Conservation (phyloP, 2,797 vertebrate species). For the Pterois miles region DNA sequence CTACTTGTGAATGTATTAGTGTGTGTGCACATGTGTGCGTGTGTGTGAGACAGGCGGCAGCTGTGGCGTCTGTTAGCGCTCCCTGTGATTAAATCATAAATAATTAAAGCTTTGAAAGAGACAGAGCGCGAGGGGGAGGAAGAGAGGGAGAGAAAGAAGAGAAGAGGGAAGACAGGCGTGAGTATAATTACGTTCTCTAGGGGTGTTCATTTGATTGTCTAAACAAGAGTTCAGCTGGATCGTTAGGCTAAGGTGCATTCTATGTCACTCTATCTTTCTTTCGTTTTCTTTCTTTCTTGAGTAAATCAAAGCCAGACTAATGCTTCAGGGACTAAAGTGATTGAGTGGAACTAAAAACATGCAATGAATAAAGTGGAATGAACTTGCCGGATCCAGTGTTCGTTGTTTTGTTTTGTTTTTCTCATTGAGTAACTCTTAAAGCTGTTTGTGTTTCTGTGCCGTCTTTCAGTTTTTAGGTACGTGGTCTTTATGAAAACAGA, state of each 20-base stretch:
- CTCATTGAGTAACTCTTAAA: slow-evolving; percentile 9
- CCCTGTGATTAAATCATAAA: slow-evolving; percentile 77
- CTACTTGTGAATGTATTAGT: slow-evolving; percentile 21
- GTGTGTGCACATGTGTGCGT: slow-evolving; percentile 20
- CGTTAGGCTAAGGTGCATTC: slow-evolving; percentile 10
- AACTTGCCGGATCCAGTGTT: slow-evolving; percentile 8
- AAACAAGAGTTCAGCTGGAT: slow-evolving; percentile 48
- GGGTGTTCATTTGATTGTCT: slow-evolving; percentile 62
- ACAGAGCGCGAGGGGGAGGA: slow-evolving; percentile 31
- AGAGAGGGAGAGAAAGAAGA: slow-evolving; percentile 28
- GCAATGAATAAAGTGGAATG: slow-evolving; percentile 10
- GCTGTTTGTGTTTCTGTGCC: background rate
- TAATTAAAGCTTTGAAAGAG: slow-evolving; percentile 73
- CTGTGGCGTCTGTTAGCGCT: slow-evolving; percentile 56
- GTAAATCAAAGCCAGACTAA: background rate
- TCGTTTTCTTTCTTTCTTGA: background rate
- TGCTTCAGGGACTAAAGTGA: slow-evolving; percentile 13
- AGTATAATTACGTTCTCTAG: slow-evolving; percentile 58
- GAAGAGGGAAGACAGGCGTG: slow-evolving; percentile 28
- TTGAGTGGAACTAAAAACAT: slow-evolving; percentile 5
- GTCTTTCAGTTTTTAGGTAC: slow-evolving; percentile 4
- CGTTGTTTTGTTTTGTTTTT: no score
- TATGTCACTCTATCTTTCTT: slow-evolving; percentile 5
- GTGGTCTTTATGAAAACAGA: background rate
- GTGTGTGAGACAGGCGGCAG: slow-evolving; percentile 46